Evolutionary conservation across 1,140 invertebrate species (phyloP).

Genomic region (Philaenus spumarius): DNA sequence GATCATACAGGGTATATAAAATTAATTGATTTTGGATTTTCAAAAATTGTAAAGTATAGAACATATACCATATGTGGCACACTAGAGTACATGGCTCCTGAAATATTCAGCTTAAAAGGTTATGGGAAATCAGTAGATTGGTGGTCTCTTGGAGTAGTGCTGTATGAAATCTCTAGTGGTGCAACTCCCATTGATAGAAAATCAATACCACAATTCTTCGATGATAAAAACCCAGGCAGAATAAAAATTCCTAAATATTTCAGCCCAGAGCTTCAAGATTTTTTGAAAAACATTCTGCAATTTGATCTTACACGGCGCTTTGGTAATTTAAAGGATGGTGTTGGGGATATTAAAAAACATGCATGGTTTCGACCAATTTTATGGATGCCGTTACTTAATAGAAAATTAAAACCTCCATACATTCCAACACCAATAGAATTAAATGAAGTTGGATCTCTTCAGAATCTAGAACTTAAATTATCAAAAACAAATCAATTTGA

Average conservation of each 20-base stretch:
- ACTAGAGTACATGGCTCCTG: constrained; percentile 92
- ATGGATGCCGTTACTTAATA: neutral
- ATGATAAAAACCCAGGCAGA: constrained; percentile 71
- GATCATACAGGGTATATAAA: constrained; percentile 63
- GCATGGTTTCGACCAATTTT: constrained; percentile 33
- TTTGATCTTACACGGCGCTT: constrained; percentile 80
- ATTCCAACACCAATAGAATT: constrained; percentile 37
- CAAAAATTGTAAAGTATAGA: constrained; percentile 14
- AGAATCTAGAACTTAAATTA: too few relatives aligned
- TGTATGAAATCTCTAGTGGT: constrained; percentile 79
- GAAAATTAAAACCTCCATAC: neutral
- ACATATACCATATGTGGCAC: constrained; percentile 96
- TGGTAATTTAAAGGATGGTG: constrained; percentile 80
- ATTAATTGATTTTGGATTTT: constrained; percentile 17
- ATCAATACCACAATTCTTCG: constrained; percentile 85
- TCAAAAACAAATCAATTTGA: too few relatives aligned
- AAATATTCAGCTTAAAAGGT: constrained; percentile 90
- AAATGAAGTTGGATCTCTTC: too few relatives aligned
- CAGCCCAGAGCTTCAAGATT: constrained; percentile 70
- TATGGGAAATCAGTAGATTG: constrained; percentile 95
- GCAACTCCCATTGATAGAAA: constrained; percentile 76
- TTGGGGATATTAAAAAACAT: constrained; percentile 56
- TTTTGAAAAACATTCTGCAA: constrained; percentile 81
- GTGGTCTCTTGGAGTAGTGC: constrained; percentile 89
- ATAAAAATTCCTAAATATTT: constrained; percentile 64